Conservation (phyloP, 2,888 invertebrate species). For the Megamerina dolium region DNA sequence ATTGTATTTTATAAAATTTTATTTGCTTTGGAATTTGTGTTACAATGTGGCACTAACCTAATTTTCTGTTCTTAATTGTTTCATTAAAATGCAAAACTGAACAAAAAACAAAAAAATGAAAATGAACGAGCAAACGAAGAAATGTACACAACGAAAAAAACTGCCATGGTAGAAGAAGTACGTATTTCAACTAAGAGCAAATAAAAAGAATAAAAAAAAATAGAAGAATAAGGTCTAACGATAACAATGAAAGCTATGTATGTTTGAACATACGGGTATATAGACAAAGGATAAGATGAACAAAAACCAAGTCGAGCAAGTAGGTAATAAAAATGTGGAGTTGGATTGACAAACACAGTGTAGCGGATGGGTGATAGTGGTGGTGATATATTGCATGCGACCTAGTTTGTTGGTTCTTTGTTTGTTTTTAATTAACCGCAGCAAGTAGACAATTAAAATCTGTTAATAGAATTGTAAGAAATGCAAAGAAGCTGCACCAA, state of each 20-base stretch:
- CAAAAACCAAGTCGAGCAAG: too few relatives aligned
- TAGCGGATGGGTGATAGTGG: too few relatives aligned
- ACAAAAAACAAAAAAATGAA: constrained; percentile 19
- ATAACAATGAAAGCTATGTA: too few relatives aligned
- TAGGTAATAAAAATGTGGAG: too few relatives aligned
- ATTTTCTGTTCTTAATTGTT: constrained; percentile 41
- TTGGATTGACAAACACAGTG: too few relatives aligned
- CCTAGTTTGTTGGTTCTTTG: constrained; percentile 28
- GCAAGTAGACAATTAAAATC: constrained; percentile 30
- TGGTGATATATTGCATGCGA: too few relatives aligned
- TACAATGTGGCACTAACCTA: constrained; percentile 37
- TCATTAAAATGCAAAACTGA: constrained; percentile 33
- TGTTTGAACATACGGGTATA: too few relatives aligned
- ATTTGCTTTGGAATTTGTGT: constrained; percentile 34
- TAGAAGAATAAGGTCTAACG: too few relatives aligned
- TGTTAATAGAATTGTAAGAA: constrained; percentile 33
- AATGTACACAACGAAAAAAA: constrained; percentile 1
- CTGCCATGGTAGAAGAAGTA: too few relatives aligned
- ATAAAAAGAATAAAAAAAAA: too few relatives aligned
- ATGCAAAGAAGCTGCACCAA: constrained; percentile 28
- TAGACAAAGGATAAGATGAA: too few relatives aligned
- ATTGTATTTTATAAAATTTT: constrained; percentile 10
- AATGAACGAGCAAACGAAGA: constrained; percentile 1
- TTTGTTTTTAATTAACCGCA: constrained; percentile 44
- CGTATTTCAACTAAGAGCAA: too few relatives aligned